Base-by-base conservation (phyloP, 2,113 vertebrate species). In the Grus americana region DNA sequence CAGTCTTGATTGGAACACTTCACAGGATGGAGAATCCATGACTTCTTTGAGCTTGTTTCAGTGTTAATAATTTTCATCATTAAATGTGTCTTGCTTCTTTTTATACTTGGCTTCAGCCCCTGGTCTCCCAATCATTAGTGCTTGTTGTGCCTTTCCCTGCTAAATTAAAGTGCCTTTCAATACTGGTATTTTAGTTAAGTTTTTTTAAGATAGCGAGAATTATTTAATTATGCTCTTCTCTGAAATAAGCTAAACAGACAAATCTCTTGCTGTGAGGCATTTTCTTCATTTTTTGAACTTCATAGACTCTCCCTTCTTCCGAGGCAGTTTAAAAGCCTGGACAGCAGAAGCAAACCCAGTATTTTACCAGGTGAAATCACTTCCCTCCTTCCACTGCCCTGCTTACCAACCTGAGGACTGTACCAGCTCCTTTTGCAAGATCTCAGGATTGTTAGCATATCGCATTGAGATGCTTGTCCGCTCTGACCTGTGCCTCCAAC, bases 91-190 rank as follows among this genome's bases (percentile, higher is more conserved):
- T 50, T 79, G 26, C 57, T 92, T 73, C 38, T 81, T 66, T 92
- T 62, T 54, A 74, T 76, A 70, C 27, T 86, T 91, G 76, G 26
- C 50, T 92, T 82, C 65, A 92, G 72, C 38, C 29, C 8, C 50
- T n/a, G 68, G 59, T 66, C 42, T 26, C 7, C 47, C 38, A 75
- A 50, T 66, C 22, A 50, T 74, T 80, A 80, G 14, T 65, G 44
- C 49, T 79, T 90, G 72, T 71, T 94, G 58, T 70, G 63, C 46
- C 36, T 88, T 94, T 88, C 50, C 40, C 78, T 92, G 66, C 44
- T 90, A 91, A 95, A 96, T 79, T 89, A 55, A 90, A 88, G 44
- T 82, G 26, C 40, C 54, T 88, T 93, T 93, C 88, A 54, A 94
- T 92, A 85, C 8, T 15, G 54, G 22, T 27, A 63, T 66, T 94